Evolutionary conservation across 1,140 invertebrate species (phyloP).

Genomic region (Glossosoma conforme): DNA sequence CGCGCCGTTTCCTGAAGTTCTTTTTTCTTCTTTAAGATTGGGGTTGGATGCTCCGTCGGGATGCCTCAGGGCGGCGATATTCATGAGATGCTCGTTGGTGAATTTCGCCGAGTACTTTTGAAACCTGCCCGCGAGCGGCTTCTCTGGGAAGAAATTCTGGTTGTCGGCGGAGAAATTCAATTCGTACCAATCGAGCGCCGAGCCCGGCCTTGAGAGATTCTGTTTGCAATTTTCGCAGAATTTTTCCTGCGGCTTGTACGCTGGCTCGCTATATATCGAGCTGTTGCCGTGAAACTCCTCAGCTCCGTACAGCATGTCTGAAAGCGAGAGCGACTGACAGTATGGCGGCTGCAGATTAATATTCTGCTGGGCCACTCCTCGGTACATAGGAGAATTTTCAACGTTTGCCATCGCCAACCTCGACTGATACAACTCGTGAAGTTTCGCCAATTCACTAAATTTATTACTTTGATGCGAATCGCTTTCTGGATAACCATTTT

Average conservation of each 20-base stretch:
- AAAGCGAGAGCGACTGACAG: slow-evolving; percentile 68
- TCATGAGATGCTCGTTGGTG: slow-evolving; percentile 31
- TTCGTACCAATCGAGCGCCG: slow-evolving; percentile 42
- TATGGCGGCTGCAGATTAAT: slow-evolving; percentile 61
- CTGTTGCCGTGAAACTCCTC: slow-evolving; percentile 62
- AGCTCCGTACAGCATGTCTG: slow-evolving; percentile 61
- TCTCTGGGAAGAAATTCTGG: slow-evolving; percentile 27
- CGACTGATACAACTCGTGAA: slow-evolving; percentile 59
- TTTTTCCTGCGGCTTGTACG: slow-evolving; percentile 69
- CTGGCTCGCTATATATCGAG: slow-evolving; percentile 79
- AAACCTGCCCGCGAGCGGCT: slow-evolving; percentile 25
- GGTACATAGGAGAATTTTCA: slow-evolving; percentile 23
- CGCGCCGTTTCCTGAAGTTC: slow-evolving; percentile 65
- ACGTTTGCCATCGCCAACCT: slow-evolving; percentile 44
- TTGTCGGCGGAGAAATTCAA: slow-evolving; percentile 30
- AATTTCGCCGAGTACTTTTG: slow-evolving; percentile 27
- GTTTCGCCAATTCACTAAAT: slow-evolving; percentile 58
- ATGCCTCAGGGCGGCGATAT: slow-evolving; percentile 73
- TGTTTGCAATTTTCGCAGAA: slow-evolving; percentile 72
- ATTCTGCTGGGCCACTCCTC: slow-evolving; percentile 33
- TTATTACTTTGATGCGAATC: slow-evolving; percentile 43
- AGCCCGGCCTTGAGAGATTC: slow-evolving; percentile 64
- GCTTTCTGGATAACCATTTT: slow-evolving; percentile 18
- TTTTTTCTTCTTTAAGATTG: slow-evolving; percentile 68
- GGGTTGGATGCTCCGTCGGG: slow-evolving; percentile 89